Base-by-base conservation (phyloP, 2,888 invertebrate genomes). In the Lymantria monacha region DNA sequence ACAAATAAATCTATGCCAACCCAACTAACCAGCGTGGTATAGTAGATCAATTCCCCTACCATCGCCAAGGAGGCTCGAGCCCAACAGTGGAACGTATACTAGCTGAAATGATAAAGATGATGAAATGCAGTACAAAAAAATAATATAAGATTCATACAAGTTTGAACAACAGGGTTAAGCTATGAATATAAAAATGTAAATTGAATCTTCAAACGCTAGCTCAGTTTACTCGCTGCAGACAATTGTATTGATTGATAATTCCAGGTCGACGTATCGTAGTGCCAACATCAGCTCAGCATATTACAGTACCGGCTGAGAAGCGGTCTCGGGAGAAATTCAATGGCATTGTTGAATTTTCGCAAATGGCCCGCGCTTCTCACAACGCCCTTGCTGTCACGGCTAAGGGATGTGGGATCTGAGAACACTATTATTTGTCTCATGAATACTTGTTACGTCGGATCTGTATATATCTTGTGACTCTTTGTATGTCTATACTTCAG, bases 341-440 rank as follows among this genome's bases (percentile, higher is more conserved):
- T 69, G 66, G 62, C 63, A 72, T 76, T 73, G 78, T 77, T 70
- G 73, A 74, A 76, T 78, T 74, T 70, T 74, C 70, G 71, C 69
- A 76, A 77, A 77, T 77, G 72, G 69, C 66, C 64, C 64, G 63
- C 54, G 61, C 57, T 53, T 52, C 55, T 61, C 62, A 51, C 56
- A 53, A 9, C 9, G 38, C 38, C 38, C 49, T 47, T 41, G 57
- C 61, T 49, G 57, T 42, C 9, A n/a, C 41, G 10, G 41, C 7
- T 41, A 15, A 73, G 74, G 68, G 72, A 69, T 45, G 37, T 50
- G 73, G 70, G 66, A 61, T 51, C 55, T 61, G 66, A 63, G 66
- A n/a, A 71, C 65, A 59, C 58, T 61, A 61, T 59, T 64, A 57
- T 61, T 57, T 61, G 57, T 57, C 59, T 63, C 61, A 58, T 67